Conservation (phyloP, 2,888 invertebrate genomes). For the Elysia crispata region DNA sequence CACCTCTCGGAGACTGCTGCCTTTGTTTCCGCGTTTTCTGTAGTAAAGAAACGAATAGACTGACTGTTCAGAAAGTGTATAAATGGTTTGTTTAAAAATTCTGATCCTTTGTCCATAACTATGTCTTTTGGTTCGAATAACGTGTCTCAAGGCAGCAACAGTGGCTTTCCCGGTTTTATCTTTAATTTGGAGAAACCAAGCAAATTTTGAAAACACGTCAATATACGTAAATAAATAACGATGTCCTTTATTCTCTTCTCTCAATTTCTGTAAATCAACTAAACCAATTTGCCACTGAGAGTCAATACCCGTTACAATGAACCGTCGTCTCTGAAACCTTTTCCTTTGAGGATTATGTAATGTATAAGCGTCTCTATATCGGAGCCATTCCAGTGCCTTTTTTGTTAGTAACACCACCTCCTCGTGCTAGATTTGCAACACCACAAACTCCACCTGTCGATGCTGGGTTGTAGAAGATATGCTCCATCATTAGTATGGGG, state of each 20-base stretch:
- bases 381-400: constrained; percentile 12
- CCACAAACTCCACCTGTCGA: not conserved
- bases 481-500: not conserved
- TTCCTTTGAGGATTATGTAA: constrained; percentile 50
- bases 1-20: constrained; percentile 68
- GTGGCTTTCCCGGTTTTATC: constrained; percentile 56
- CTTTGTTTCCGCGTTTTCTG: constrained; percentile 64
- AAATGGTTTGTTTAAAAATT: constrained; percentile 57
- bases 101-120: constrained; percentile 54
- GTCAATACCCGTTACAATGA: constrained; percentile 56
- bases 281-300: constrained; percentile 51
- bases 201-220: constrained; percentile 61
- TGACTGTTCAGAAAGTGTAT: constrained; percentile 43
- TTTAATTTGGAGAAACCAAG: constrained; percentile 59
- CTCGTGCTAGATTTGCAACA: not conserved
- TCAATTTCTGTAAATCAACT: constrained; percentile 44
- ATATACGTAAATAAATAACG: constrained; percentile 60
- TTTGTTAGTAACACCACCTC: not conserved
- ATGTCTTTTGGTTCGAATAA: constrained; percentile 13
- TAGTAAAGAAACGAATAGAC: constrained; percentile 59
- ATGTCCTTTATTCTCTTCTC: constrained; percentile 61
- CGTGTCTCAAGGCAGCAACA: constrained; percentile 51
- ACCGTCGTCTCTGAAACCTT: constrained; percentile 46
- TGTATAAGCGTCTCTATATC: constrained; percentile 51
- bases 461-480: not conserved